Percentiles rank a stretch among this genome's conserved stretches.
Evolutionary conservation across 2,113 vertebrate genomes (phyloP).

Genomic region (Sisor rabdophorus): DNA sequence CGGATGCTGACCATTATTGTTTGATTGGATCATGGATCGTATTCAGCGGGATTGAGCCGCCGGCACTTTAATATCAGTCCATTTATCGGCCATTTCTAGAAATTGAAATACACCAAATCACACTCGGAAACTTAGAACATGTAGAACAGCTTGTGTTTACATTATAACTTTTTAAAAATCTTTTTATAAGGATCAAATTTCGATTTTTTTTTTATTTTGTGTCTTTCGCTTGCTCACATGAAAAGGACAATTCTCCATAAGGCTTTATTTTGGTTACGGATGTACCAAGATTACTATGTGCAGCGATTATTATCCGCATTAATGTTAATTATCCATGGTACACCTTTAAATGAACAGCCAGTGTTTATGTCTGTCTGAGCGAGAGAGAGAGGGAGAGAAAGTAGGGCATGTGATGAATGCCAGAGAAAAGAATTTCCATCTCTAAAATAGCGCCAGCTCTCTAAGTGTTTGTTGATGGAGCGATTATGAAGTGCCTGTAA

Average conservation of each 20-base stretch:
- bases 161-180: not conserved
- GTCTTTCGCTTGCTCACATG: not conserved
- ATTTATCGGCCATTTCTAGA: conserved; percentile 8
- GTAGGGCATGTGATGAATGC: conserved; percentile 55
- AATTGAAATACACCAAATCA: too few relatives aligned
- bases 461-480: conserved; percentile 54
- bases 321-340: not conserved
- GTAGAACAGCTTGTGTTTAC: not conserved
- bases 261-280: not conserved
- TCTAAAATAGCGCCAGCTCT: conserved; percentile 51
- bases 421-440: conserved; percentile 56
- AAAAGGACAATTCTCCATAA: not conserved
- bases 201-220: not conserved
- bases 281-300: too few relatives aligned
- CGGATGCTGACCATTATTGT: not conserved
- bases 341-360: not conserved
- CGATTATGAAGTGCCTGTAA: conserved; percentile 66
- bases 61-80: not conserved
- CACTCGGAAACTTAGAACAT: too few relatives aligned
- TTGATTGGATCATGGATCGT: not conserved
- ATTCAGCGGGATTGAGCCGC: not conserved
- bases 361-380: too few relatives aligned
- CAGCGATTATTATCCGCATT: not conserved
- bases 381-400: not conserved
- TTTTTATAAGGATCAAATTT: not conserved